Base-by-base conservation (phyloP, 2,888 invertebrate species). In the Plagodis pulveraria region DNA sequence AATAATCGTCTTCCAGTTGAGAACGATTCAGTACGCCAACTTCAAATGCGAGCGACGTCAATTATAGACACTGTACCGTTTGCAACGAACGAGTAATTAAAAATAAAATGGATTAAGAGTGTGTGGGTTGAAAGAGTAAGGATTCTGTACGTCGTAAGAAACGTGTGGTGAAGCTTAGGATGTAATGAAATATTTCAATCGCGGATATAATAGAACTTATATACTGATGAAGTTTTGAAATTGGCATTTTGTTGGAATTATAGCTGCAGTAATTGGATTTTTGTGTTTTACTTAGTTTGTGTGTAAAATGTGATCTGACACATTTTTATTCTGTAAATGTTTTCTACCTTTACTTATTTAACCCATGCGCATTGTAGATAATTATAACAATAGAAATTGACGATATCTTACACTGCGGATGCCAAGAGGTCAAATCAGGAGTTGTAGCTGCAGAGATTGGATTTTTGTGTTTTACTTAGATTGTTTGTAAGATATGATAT, bases 31-130 rank as follows among this genome's bases (percentile, higher is more conserved):
- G 46, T 40, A 5, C 33, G 51, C 69, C 63, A 73, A 72, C 72
- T 80, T 73, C 63, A 56, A 58, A 62, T 52, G 66, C 67, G 67
- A 75, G 74, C 75, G 77, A 76, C 76, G 72, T 74, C 80, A 77
- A 79, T 80, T 77, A n/a, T n/a, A 79, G 73, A 76, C 66, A 72
- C 11, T 22, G 73, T 67, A 79, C 35, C 49, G 77, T 67, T 64
- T 59, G 77, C 73, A 77, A 58, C 65, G 60, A 22, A 22, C 22
- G 22, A 22, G 22, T 57, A 63, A 63, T 47, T 42, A 56, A 57
- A 65, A 65, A 52, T 58, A 45, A 59, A 62, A 55, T 50, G 49
- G 51, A 56, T 51, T 55, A 65, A 51, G 64, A 33, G 56, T 33
- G 58, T 56, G 53, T 53, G 50, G 47, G 58, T 47, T 42, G 47